These are phyloP conservation scores for Fabriciana adippe DNA, from an alignment of 2,888 invertebrate genomes.

Conservation along the genomic window DNA sequence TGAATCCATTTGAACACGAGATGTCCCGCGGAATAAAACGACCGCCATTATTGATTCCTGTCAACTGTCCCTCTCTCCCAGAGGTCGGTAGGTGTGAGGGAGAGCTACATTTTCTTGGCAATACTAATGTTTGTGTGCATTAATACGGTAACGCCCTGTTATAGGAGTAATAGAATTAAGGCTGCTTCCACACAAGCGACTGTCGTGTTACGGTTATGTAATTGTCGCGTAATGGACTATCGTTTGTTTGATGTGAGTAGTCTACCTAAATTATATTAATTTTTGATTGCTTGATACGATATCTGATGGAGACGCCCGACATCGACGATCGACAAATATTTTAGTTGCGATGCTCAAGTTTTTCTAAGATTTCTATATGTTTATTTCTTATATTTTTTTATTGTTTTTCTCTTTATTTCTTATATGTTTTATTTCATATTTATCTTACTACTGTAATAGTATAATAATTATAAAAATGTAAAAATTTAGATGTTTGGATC, in stretches of 20 bases:
- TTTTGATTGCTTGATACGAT: too few relatives aligned
- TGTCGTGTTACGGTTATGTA: neutral
- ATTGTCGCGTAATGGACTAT: neutral
- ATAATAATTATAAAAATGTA: too few relatives aligned
- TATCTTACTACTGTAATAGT: too few relatives aligned
- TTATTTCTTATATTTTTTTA: too few relatives aligned
- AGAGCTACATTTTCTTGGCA: conserved; percentile 42
- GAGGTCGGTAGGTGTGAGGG: conserved; percentile 30
- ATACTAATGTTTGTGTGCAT: conserved; percentile 44
- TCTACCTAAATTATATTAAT: too few relatives aligned
- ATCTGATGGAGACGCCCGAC: too few relatives aligned
- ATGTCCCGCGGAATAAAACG: conserved; percentile 76
- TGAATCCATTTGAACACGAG: conserved; percentile 44
- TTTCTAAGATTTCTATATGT: too few relatives aligned
- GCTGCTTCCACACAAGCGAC: neutral
- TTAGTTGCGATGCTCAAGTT: too few relatives aligned
- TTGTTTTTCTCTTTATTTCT: too few relatives aligned
- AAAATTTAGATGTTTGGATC: too few relatives aligned
- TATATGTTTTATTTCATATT: too few relatives aligned
- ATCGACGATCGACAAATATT: too few relatives aligned
- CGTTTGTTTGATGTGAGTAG: neutral
- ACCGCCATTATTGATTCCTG: conserved; percentile 75
- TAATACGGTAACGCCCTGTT: conserved; percentile 48
- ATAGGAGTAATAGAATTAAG: conserved; percentile 38
- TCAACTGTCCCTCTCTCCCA: conserved; percentile 56